Conservation (phyloP, 1,140 invertebrate genomes). For the Oryzaephilus surinamensis region DNA sequence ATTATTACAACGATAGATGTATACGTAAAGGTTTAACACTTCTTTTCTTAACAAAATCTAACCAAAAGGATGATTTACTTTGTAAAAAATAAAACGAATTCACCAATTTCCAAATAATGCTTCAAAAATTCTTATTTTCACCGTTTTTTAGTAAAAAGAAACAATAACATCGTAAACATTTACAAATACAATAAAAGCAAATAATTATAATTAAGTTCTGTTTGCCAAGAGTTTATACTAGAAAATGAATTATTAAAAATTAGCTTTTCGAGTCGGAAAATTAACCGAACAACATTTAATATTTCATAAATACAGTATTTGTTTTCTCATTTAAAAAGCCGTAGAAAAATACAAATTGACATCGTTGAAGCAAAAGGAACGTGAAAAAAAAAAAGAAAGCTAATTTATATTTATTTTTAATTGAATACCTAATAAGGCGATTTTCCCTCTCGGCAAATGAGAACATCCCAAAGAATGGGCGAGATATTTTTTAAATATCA, state of each 20-base stretch:
- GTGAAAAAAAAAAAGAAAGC: no score
- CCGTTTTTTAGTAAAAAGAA: no score
- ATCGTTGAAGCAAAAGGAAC: constrained; percentile 13
- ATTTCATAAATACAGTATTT: constrained; percentile 21
- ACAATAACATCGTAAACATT: no score
- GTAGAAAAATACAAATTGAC: constrained; percentile 19
- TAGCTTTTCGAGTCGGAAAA: constrained; percentile 12
- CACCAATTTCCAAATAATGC: no score
- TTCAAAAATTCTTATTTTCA: no score
- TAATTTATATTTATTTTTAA: constrained; percentile 19
- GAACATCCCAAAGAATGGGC: background rate
- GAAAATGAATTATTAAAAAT: constrained; percentile 17
- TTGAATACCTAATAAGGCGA: constrained; percentile 17
- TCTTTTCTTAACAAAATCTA: no score
- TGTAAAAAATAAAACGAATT: no score
- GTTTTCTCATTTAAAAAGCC: constrained; percentile 15
- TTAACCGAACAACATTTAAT: constrained; percentile 19
- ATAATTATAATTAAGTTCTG: constrained; percentile 12
- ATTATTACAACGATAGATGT: no score
- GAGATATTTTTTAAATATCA: constrained; percentile 14
- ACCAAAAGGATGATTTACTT: no score
- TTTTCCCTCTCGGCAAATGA: constrained; percentile 7
- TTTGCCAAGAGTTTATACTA: constrained; percentile 10
- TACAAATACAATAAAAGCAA: no score
- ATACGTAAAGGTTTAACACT: no score